phyloP scores from a whole-genome alignment of 1,140 invertebrate species.

The Parapsyche elsis region DNA sequence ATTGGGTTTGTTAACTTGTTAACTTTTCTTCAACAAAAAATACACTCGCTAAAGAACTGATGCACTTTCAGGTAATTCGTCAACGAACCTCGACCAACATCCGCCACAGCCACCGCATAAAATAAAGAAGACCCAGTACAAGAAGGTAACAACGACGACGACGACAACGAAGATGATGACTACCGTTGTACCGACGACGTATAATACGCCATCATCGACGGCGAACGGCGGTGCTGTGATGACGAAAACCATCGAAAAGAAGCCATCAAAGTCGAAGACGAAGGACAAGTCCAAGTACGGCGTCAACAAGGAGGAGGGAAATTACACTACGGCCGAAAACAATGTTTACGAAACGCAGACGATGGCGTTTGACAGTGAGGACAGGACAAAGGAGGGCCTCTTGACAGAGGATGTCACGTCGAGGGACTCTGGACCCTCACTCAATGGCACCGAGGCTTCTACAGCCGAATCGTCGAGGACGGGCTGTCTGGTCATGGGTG shows the following conservation, averaged over 20 bases:
- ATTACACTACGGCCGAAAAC: constrained; percentile 31
- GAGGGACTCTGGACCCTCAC: constrained; percentile 17
- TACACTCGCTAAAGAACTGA: background rate
- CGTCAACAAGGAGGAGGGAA: background rate
- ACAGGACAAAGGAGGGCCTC: constrained; percentile 39
- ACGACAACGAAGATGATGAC: constrained; percentile 15
- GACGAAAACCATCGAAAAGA: constrained; percentile 15
- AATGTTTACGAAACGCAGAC: constrained; percentile 26
- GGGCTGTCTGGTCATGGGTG: constrained; percentile 54
- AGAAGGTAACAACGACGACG: constrained; percentile 9
- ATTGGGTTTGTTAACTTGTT: too few relatives aligned
- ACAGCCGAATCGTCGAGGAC: constrained; percentile 37
- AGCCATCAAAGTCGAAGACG: background rate
- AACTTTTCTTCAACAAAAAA: too few relatives aligned
- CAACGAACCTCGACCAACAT: constrained; percentile 20
- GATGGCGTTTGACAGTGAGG: constrained; percentile 37
- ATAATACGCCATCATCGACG: background rate
- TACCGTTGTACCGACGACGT: background rate
- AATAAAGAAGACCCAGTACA: constrained; percentile 14
- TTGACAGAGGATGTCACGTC: constrained; percentile 19
- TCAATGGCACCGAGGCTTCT: background rate
- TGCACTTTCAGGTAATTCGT: constrained; percentile 33
- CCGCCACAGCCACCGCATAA: background rate
- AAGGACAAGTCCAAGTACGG: constrained; percentile 7
- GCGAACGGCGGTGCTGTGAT: background rate